Evolutionary conservation across 2,888 invertebrate genomes (phyloP).

Genomic region (Tachystola acroxantha): DNA sequence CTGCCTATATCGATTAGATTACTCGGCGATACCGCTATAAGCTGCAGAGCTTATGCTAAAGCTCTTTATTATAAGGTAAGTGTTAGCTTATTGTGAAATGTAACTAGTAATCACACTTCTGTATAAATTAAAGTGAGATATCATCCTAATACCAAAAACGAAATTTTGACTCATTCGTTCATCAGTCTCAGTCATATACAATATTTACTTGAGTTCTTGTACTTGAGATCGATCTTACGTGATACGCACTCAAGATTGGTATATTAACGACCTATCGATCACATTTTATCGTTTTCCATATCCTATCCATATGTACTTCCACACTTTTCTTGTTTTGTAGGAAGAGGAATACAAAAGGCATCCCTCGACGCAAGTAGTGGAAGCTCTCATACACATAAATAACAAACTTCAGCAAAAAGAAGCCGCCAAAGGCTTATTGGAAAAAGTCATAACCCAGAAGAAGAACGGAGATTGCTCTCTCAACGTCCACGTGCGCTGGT

Average conservation of each 20-base stretch:
- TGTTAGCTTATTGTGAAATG: neutral
- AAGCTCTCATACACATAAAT: conserved; percentile 96
- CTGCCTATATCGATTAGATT: conserved; percentile 92
- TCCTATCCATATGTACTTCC: no score
- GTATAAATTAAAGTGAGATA: no score
- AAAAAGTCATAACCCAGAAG: conserved; percentile 90
- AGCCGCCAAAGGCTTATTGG: conserved; percentile 94
- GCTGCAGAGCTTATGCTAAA: conserved; percentile 88
- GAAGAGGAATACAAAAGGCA: conserved; percentile 93
- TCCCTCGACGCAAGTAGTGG: conserved; percentile 87
- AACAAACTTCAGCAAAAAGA: conserved; percentile 99
- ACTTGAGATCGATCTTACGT: no score
- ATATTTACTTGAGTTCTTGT: no score
- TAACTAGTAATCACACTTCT: no score
- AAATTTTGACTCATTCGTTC: no score
- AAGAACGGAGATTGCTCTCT: conserved; percentile 79
- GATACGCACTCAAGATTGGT: no score
- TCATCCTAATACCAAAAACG: no score
- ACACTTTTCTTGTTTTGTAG: no score
- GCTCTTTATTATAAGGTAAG: conserved; percentile 79
- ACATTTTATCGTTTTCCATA: no score
- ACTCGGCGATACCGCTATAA: conserved; percentile 95
- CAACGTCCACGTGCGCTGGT: conserved; percentile 90
- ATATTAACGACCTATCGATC: no score
- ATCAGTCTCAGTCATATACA: no score